A percentile compares a stretch with the other conserved stretches of the same genome.
Evolutionary conservation across 2,888 invertebrate species (phyloP).

Genomic region (Philhelius pedissequus): DNA sequence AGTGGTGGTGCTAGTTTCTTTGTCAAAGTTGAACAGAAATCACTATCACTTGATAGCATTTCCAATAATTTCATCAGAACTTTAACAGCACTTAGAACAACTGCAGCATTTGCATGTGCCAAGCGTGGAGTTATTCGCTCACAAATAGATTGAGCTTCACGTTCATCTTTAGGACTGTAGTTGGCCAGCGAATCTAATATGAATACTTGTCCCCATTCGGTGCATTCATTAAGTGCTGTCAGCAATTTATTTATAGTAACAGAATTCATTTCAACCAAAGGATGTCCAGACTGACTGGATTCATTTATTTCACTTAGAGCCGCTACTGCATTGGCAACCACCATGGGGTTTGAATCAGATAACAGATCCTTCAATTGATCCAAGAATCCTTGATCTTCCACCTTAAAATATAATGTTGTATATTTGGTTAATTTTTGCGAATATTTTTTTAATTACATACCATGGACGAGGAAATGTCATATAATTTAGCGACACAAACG

Average conservation of each 20-base stretch:
- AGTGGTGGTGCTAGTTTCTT: constrained; percentile 99
- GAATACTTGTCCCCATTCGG: constrained; percentile 99
- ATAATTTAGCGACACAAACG: constrained; percentile 98
- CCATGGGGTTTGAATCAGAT: constrained; percentile 99
- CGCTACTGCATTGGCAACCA: constrained; percentile 99
- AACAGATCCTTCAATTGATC: constrained; percentile 97
- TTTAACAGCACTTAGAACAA: constrained; percentile 98
- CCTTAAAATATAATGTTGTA: constrained; percentile 67
- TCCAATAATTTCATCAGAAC: constrained; percentile 99
- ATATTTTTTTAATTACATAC: constrained; percentile 76
- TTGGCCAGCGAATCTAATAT: constrained; percentile 98
- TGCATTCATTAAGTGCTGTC: constrained; percentile 99
- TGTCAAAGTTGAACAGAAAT: constrained; percentile 94
- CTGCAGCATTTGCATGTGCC: constrained; percentile 99
- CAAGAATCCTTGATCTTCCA: constrained; percentile 91
- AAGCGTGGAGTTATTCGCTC: constrained; percentile 97
- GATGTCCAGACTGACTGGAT: constrained; percentile 95
- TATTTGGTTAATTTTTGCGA: not conserved
- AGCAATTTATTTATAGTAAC: constrained; percentile 98
- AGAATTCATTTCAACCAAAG: constrained; percentile 96
- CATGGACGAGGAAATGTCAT: constrained; percentile 93
- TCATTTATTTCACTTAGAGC: constrained; percentile 99
- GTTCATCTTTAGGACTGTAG: constrained; percentile 97
- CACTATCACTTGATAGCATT: constrained; percentile 95
- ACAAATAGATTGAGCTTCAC: constrained; percentile 99